Evolutionary conservation across 2,113 vertebrate genomes (phyloP), one percentile per base, ranked within the genome.

Genomic region (Cercopithecus mona): DNA sequence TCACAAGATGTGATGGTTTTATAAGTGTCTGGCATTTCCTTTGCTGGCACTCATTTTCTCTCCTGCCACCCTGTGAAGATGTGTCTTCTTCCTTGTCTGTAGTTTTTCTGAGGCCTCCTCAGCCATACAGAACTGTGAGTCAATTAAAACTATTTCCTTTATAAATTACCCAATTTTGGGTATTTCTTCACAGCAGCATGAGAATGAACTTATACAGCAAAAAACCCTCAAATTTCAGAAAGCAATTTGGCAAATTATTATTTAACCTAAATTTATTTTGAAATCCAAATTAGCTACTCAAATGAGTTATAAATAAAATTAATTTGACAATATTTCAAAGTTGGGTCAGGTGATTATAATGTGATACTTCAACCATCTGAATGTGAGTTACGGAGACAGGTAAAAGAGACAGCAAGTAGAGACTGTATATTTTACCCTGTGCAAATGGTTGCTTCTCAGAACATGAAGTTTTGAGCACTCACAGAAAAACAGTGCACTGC

Each of bases 201-300:
- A 61, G 59, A 61, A 27, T 61, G 27, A 27, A 61, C 59, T 30
- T 27, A 30, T 13, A 61, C 59, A 61, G 27, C 79, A 48, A 32
- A 84, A 96, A 94, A 91, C 72, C 57, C 73, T 96, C 90, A n/a
- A 30, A 64, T 45, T 70, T 88, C 45, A 48, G 57, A 95, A 75
- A 88, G 27, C 23, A 75, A 20, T 50, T 66, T 76, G 57, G 68
- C 92, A 96, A 94, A 94, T 35, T 79, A 50, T 82, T 87, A 76
- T 91, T 96, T 93, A 94, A 88, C 72, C 88, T 55, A 96, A 92
- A 90, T 94, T 94, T 85, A 45, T 68, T 96, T 96, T 85, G 55
- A 88, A 97, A 96, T 84, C 70, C 52, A 79, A 96, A 93, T 94
- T 88, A 96, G 76, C 14, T 61, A 35, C 85, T 96, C 82, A 73